These are phyloP conservation scores for Macrosiphum euphorbiae DNA, from an alignment of 2,888 invertebrate species.

Conservation along the genomic window DNA sequence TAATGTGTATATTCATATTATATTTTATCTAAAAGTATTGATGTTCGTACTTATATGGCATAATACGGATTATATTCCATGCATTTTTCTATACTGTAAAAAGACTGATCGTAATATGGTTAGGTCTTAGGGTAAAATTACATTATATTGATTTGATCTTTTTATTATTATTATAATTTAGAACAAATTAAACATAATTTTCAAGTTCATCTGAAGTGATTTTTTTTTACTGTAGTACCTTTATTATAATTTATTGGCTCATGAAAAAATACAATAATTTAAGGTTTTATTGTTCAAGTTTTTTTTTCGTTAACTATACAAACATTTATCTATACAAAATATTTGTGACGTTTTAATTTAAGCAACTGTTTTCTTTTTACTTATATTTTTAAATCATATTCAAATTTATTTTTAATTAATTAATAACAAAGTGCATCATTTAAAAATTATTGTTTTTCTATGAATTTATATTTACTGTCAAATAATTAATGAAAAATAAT, in stretches of 20 bases:
- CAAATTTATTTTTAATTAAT: background rate
- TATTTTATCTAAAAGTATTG: too few relatives aligned
- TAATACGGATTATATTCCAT: too few relatives aligned
- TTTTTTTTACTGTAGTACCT: background rate
- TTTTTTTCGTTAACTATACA: background rate
- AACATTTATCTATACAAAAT: background rate
- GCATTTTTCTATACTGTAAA: too few relatives aligned
- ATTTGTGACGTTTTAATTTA: background rate
- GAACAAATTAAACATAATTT: background rate
- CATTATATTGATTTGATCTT: background rate
- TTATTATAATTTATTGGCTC: background rate
- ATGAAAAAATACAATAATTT: background rate
- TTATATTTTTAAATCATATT: background rate
- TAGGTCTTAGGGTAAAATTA: background rate
- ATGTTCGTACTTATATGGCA: too few relatives aligned
- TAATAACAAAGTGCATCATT: background rate
- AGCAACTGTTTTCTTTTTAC: background rate
- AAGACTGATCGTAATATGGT: too few relatives aligned
- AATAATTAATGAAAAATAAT: background rate
- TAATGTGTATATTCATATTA: too few relatives aligned
- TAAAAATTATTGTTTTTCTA: background rate
- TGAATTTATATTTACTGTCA: background rate
- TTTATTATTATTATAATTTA: background rate
- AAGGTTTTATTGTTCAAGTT: background rate
- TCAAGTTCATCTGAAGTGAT: background rate